Evolutionary conservation across 2,113 vertebrate genomes (phyloP).

Genomic region (Scomber colias): DNA sequence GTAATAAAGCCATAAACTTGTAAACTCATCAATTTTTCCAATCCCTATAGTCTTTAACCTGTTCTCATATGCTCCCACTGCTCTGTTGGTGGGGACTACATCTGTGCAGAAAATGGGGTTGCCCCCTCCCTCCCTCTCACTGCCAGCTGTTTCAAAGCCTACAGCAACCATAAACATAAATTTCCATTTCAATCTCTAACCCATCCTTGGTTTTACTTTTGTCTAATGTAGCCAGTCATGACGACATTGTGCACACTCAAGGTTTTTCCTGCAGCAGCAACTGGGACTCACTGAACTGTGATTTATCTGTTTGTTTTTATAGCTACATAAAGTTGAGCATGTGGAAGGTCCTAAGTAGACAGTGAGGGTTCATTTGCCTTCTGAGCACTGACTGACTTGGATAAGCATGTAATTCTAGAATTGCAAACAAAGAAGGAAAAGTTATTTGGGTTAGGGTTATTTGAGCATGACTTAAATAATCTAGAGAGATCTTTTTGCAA

Average conservation of each 20-base stretch:
- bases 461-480: too few relatives aligned
- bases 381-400: not conserved
- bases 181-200: conserved; percentile 55
- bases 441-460: not conserved
- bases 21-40: conserved; percentile 31
- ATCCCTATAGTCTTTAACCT: conserved; percentile 24
- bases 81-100: conserved; percentile 50
- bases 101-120: conserved; percentile 46
- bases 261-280: not conserved
- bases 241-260: not conserved
- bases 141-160: conserved; percentile 60
- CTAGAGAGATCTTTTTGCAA: not conserved
- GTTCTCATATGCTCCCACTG: conserved; percentile 40
- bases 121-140: conserved; percentile 1
- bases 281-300: not conserved
- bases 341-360: not conserved
- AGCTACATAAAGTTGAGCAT: conserved; percentile 8
- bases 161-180: conserved; percentile 42
- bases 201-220: conserved; percentile 44
- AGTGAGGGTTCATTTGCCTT: not conserved
- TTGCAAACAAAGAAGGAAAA: not conserved
- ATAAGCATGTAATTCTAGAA: not conserved
- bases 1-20: conserved; percentile 19
- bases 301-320: conserved; percentile 7
- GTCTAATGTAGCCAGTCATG: conserved; percentile 36